Evolutionary conservation across 2,888 invertebrate genomes (phyloP).

Genomic region (Camponotus fellah): DNA sequence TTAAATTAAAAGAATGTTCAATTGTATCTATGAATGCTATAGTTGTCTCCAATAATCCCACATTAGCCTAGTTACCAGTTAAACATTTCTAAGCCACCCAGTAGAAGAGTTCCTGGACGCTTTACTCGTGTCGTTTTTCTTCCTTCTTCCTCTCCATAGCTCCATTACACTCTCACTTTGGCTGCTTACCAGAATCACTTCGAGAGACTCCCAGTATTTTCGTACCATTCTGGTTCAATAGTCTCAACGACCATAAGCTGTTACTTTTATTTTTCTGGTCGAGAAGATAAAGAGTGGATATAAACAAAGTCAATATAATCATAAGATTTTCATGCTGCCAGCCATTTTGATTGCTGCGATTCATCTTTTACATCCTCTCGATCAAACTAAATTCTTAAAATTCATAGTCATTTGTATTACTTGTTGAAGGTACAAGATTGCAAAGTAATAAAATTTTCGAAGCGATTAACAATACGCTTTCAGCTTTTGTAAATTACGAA

Average conservation of each 20-base stretch:
- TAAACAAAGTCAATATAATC: conserved; percentile 33
- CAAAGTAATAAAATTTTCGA: neutral
- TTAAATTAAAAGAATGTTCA: conserved; percentile 37
- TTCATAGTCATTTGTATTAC: neutral
- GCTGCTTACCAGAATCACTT: conserved; percentile 75
- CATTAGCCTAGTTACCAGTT: conserved; percentile 76
- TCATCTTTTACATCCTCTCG: neutral
- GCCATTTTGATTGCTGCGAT: conserved; percentile 4
- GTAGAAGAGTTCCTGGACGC: conserved; percentile 31
- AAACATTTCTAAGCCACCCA: conserved; percentile 62
- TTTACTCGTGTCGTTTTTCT: conserved; percentile 46
- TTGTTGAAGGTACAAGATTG: neutral
- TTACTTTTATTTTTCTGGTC: conserved; percentile 47
- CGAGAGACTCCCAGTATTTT: conserved; percentile 63
- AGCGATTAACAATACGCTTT: neutral
- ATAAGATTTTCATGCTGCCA: conserved; percentile 19
- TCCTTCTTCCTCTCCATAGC: conserved; percentile 46
- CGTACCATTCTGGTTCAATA: conserved; percentile 58
- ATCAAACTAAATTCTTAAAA: neutral
- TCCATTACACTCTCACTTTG: conserved; percentile 77
- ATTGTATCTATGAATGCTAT: conserved; percentile 48
- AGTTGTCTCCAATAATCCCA: conserved; percentile 68
- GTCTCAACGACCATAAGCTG: conserved; percentile 50
- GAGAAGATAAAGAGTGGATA: conserved; percentile 39
- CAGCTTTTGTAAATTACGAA: neutral